Evolutionary conservation across 1,140 invertebrate species (phyloP).

Genomic region (Lasioglossum baleicum): DNA sequence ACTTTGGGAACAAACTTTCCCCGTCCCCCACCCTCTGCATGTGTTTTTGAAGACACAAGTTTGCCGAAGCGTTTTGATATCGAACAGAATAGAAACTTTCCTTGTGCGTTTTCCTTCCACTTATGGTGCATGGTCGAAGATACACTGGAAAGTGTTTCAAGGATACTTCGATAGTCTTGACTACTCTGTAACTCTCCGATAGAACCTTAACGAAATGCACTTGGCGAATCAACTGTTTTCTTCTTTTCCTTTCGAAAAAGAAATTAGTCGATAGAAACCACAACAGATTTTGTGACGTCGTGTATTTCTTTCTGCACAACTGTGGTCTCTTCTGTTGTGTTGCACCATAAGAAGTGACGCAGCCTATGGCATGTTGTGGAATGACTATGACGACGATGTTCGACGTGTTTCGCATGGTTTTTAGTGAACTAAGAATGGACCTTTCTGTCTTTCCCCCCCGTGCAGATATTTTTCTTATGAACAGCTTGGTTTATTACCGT

Average conservation of each 20-base stretch:
- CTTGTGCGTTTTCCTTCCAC: background rate
- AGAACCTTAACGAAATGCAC: background rate
- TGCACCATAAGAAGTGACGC: constrained; percentile 21
- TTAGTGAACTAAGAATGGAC: constrained; percentile 36
- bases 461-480: constrained; percentile 12
- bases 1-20: constrained; percentile 9
- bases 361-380: constrained; percentile 50
- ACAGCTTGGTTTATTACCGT: constrained; percentile 21
- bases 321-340: constrained; percentile 8
- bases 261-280: background rate
- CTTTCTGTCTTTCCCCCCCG: background rate
- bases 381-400: constrained; percentile 55
- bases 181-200: background rate
- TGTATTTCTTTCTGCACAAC: background rate
- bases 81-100: background rate
- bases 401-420: constrained; percentile 51
- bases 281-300: background rate
- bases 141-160: background rate
- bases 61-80: background rate
- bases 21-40: constrained; percentile 9
- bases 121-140: constrained; percentile 13
- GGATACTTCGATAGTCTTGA: background rate
- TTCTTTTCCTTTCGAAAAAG: no score
- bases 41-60: constrained; percentile 5
- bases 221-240: background rate